A percentile compares a stretch with the other conserved stretches of the same genome.
These are phyloP conservation scores for Cryptocephalus primarius DNA, from an alignment of 2,888 invertebrate species.

Conservation along the genomic window DNA sequence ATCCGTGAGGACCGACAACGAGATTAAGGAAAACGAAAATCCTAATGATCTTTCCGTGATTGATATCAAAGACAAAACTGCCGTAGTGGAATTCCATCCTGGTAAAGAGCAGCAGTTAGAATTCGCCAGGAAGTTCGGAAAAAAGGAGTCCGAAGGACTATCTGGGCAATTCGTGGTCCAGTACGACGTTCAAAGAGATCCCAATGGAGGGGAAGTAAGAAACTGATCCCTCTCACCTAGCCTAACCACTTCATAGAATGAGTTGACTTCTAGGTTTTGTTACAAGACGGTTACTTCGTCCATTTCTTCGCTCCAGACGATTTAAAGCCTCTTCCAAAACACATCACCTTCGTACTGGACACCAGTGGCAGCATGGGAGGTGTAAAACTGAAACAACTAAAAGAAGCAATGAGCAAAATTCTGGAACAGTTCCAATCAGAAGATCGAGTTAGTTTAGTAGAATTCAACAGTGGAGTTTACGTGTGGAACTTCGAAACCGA, in stretches of 20 bases:
- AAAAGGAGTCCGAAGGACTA: conserved; percentile 3
- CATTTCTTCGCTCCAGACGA: conserved; percentile 40
- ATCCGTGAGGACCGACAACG: conserved; percentile 10
- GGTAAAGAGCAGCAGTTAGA: conserved; percentile 4
- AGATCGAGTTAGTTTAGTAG: conserved; percentile 57
- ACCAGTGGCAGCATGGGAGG: conserved; percentile 43
- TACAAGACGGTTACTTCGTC: conserved; percentile 38
- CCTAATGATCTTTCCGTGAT: conserved; percentile 21
- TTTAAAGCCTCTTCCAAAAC: conserved; percentile 31
- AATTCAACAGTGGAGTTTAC: conserved; percentile 44
- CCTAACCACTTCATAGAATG: no score
- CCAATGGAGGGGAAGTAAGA: conserved; percentile 9
- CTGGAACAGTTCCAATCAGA: conserved; percentile 47
- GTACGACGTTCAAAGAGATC: conserved; percentile 9
- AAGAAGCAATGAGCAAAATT: conserved; percentile 50
- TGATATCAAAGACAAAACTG: not conserved
- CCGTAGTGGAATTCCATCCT: conserved; percentile 7
- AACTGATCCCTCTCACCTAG: no score
- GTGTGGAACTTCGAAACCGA: conserved; percentile 39
- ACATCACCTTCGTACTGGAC: conserved; percentile 42
- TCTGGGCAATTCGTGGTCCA: conserved; percentile 10
- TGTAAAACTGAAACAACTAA: conserved; percentile 34
- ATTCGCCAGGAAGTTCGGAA: conserved; percentile 4
- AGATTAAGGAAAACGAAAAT: conserved; percentile 8
- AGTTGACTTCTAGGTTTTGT: conserved; percentile 7